A percentile compares a stretch with the other conserved stretches of the same genome.
These are phyloP conservation scores for Plectus sambesii DNA, from an alignment of 1,140 invertebrate genomes.

Conservation along the genomic window DNA sequence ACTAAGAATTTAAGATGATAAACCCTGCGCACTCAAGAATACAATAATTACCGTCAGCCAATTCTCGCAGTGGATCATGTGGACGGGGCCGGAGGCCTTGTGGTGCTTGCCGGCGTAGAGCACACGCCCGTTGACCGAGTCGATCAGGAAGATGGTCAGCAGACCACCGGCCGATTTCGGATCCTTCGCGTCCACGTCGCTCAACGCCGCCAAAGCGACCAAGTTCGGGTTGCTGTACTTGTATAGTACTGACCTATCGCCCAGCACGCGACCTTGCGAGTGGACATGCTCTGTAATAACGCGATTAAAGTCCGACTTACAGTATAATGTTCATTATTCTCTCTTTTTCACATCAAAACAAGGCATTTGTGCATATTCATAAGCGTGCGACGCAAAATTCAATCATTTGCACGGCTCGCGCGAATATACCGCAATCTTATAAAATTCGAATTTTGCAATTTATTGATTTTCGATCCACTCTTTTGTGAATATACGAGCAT, in stretches of 20 bases:
- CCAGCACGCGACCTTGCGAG: conserved; percentile 83
- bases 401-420: too few species aligned
- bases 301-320: too few species aligned
- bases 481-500: too few species aligned
- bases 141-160: conserved; percentile 63
- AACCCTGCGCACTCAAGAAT: too few species aligned
- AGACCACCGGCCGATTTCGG: background rate
- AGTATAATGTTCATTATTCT: too few species aligned
- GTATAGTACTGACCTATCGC: conserved; percentile 88
- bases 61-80: conserved; percentile 89
- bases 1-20: conserved; percentile 3
- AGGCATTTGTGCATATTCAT: too few species aligned
- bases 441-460: too few species aligned
- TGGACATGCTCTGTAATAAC: conserved; percentile 67
- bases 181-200: conserved; percentile 59
- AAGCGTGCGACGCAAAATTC: too few species aligned
- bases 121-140: conserved; percentile 68
- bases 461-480: too few species aligned
- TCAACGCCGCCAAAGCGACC: conserved; percentile 67
- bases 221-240: conserved; percentile 98
- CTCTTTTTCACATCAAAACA: too few species aligned
- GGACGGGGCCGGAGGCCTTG: conserved; percentile 62
- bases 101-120: conserved; percentile 51
- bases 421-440: too few species aligned
- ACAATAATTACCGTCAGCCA: conserved; percentile 65